Evolutionary conservation across 2,113 vertebrate genomes (phyloP).

Genomic region (Chrysochloris asiatica): DNA sequence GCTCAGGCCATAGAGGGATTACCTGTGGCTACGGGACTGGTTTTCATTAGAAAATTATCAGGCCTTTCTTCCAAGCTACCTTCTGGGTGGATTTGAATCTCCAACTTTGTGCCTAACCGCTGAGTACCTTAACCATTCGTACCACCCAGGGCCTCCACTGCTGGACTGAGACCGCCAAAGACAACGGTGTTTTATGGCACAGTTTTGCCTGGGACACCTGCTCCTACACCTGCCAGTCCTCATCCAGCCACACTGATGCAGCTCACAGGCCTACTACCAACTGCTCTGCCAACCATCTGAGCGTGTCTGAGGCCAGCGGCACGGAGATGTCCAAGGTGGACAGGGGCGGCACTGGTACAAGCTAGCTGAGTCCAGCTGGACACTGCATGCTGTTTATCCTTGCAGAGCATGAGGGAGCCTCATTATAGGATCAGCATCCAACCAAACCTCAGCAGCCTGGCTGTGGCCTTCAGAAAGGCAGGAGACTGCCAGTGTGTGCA

Average conservation of each 20-base stretch:
- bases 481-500: constrained; percentile 52
- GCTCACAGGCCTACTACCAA: neutral
- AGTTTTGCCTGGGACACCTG: neutral
- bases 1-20: neutral
- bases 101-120: neutral
- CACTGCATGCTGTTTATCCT: constrained; percentile 64
- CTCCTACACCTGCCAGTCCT: neutral
- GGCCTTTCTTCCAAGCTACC: neutral
- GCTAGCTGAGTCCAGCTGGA: constrained; percentile 55
- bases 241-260: neutral
- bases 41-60: too few species aligned
- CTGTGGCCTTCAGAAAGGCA: constrained; percentile 67
- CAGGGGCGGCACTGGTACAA: constrained; percentile 58
- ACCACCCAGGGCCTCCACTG: neutral
- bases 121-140: neutral
- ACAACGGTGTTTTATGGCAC: neutral
- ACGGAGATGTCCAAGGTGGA: constrained; percentile 35
- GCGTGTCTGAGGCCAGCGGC: neutral
- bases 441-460: constrained; percentile 43
- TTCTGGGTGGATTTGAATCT: neutral
- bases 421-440: constrained; percentile 37
- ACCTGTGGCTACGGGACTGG: too few species aligned
- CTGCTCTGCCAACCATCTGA: neutral
- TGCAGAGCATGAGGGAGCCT: constrained; percentile 55
- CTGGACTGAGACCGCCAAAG: neutral